Conservation (phyloP, 2,797 vertebrate species). For the Malurus leucopterus region DNA sequence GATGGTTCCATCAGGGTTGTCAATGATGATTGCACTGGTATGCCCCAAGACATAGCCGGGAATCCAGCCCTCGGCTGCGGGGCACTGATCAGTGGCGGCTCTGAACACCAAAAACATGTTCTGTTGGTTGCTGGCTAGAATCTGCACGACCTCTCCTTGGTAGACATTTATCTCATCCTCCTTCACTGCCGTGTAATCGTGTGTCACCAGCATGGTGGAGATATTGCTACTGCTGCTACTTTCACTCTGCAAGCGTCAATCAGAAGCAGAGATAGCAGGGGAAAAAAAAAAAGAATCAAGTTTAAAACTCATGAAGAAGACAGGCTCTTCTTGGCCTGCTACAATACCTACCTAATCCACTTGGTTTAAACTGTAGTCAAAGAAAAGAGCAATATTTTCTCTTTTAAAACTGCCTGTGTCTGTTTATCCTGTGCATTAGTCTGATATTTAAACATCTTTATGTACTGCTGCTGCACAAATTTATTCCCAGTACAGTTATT, state of each 20-base stretch:
- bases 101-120: conserved; percentile 99
- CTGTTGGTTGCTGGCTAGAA: conserved; percentile 99
- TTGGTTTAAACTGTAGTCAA: neutral
- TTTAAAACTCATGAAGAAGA: conserved; percentile 3
- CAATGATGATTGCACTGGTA: conserved; percentile 88
- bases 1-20: conserved; percentile 90
- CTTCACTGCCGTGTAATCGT: conserved; percentile 99
- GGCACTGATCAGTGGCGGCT: conserved; percentile 94
- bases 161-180: conserved; percentile 98
- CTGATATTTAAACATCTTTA: neutral
- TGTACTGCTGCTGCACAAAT: neutral
- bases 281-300: neutral
- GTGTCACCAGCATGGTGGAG: conserved; percentile 99
- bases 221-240: conserved; percentile 99
- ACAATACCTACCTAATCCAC: neutral
- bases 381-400: neutral
- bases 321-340: neutral
- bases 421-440: neutral
- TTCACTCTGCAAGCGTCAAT: conserved; percentile 86
- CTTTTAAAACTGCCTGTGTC: neutral
- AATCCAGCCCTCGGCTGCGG: conserved; percentile 99
- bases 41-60: conserved; percentile 96
- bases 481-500: neutral
- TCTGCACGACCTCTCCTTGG: conserved; percentile 98
- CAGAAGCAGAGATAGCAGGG: conserved; percentile 43